phyloP scores from a whole-genome alignment of 1,140 invertebrate species.

The Drosophila carrolli region DNA sequence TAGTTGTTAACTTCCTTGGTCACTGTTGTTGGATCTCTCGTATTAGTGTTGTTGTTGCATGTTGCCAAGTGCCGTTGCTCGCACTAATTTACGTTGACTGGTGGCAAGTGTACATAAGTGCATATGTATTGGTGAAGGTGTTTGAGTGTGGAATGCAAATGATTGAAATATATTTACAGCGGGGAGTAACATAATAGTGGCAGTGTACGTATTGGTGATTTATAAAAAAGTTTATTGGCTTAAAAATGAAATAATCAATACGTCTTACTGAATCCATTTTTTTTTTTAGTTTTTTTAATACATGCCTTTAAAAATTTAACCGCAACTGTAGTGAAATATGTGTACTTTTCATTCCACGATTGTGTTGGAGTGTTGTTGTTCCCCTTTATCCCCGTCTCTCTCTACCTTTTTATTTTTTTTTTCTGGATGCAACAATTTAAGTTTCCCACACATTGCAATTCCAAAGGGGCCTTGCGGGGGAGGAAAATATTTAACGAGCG shows the following conservation, averaged over 20 bases:
- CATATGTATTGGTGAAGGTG: slow-evolving; percentile 14
- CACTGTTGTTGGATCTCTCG: slow-evolving; percentile 4
- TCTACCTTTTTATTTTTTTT: not conserved
- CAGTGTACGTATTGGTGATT: too few relatives aligned
- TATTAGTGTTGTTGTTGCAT: slow-evolving; percentile 32
- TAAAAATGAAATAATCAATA: too few relatives aligned
- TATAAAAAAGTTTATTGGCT: too few relatives aligned
- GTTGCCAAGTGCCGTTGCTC: slow-evolving; percentile 71
- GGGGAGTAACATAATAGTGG: not conserved
- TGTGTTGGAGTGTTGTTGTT: slow-evolving; percentile 30
- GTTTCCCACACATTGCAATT: slow-evolving; percentile 68
- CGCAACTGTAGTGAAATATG: slow-evolving; percentile 3
- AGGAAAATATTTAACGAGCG: slow-evolving; percentile 28
- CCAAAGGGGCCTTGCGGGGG: not conserved
- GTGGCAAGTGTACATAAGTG: slow-evolving; percentile 40
- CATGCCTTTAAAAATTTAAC: not conserved
- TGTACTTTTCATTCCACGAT: slow-evolving; percentile 8
- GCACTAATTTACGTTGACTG: slow-evolving; percentile 68
- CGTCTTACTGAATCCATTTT: not conserved
- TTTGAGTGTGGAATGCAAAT: slow-evolving; percentile 59
- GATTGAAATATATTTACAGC: slow-evolving; percentile 57
- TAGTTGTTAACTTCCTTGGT: slow-evolving; percentile 52
- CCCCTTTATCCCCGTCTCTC: slow-evolving; percentile 35
- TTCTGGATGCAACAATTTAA: slow-evolving; percentile 68
- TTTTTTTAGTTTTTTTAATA: too few relatives aligned